Percentiles rank a stretch among this genome's conserved stretches.
Evolutionary conservation across 2,888 invertebrate genomes (phyloP).

Genomic region (Chesias legatella): DNA sequence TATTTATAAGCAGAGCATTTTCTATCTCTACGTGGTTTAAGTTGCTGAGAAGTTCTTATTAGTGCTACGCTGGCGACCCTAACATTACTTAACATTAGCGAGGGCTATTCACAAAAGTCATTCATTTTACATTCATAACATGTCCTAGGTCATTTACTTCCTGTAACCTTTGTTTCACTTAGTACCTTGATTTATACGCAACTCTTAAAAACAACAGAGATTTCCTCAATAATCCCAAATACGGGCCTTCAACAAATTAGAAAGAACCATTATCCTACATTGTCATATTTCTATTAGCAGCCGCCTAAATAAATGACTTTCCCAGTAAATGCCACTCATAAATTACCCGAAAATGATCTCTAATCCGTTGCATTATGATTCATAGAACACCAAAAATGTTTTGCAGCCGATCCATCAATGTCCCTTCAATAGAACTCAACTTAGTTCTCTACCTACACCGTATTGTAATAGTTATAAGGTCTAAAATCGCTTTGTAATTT

Average conservation of each 20-base stretch:
- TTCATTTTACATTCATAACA: too few relatives aligned
- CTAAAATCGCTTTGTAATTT: conserved; percentile 28
- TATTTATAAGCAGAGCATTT: too few relatives aligned
- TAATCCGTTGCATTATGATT: conserved; percentile 16
- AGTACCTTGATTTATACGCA: too few relatives aligned
- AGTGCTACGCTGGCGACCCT: too few relatives aligned
- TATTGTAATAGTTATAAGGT: conserved; percentile 25
- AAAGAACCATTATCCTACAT: conserved; percentile 4
- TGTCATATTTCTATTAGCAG: conserved; percentile 6
- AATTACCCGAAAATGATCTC: conserved; percentile 16
- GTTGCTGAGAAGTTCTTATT: too few relatives aligned
- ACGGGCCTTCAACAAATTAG: background rate
- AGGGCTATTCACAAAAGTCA: too few relatives aligned
- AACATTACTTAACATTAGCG: too few relatives aligned
- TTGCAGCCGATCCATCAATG: conserved; percentile 23
- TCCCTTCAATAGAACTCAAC: conserved; percentile 10
- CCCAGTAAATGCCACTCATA: conserved; percentile 12
- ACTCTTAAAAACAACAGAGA: too few relatives aligned
- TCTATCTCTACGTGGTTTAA: too few relatives aligned
- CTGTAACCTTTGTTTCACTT: too few relatives aligned
- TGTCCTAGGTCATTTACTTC: too few relatives aligned
- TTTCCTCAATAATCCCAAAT: too few relatives aligned
- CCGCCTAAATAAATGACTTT: conserved; percentile 11
- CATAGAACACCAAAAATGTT: conserved; percentile 15
- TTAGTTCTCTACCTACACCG: conserved; percentile 16